Conservation (phyloP, 2,888 invertebrate genomes). For the Pachymerium ferrugineum region DNA sequence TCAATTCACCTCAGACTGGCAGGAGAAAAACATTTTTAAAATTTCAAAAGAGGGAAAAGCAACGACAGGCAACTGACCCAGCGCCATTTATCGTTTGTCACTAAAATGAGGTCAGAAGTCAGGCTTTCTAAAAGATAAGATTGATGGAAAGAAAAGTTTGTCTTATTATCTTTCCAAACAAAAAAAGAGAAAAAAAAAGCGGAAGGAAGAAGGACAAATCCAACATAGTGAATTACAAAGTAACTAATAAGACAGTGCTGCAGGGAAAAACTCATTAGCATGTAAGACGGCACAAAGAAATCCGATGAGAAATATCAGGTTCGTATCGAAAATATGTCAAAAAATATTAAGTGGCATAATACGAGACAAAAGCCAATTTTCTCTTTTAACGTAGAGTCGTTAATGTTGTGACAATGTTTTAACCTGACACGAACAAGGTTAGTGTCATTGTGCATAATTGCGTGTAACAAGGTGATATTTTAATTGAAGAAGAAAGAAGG, state of each 20-base stretch:
- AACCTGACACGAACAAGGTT: not conserved
- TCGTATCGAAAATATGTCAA: no score
- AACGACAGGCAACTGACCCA: not conserved
- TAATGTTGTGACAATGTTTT: no score
- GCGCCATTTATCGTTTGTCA: not conserved
- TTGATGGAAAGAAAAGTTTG: not conserved
- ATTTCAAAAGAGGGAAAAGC: not conserved
- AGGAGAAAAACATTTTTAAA: not conserved
- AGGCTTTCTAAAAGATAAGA: not conserved
- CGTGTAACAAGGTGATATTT: slow-evolving; percentile 4
- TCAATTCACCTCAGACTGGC: not conserved
- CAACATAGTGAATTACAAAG: not conserved
- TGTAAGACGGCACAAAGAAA: not conserved
- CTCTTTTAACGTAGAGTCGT: no score
- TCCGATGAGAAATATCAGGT: not conserved
- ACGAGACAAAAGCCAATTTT: no score
- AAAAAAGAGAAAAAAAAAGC: not conserved
- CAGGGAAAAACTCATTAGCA: not conserved
- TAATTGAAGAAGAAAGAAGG: not conserved
- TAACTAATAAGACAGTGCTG: not conserved
- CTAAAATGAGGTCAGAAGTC: not conserved
- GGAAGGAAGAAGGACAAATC: not conserved
- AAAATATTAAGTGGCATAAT: no score
- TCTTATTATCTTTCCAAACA: not conserved
- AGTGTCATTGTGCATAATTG: not conserved